Evolutionary conservation across 2,888 invertebrate species (phyloP).

Genomic region (Coleophora deauratella): DNA sequence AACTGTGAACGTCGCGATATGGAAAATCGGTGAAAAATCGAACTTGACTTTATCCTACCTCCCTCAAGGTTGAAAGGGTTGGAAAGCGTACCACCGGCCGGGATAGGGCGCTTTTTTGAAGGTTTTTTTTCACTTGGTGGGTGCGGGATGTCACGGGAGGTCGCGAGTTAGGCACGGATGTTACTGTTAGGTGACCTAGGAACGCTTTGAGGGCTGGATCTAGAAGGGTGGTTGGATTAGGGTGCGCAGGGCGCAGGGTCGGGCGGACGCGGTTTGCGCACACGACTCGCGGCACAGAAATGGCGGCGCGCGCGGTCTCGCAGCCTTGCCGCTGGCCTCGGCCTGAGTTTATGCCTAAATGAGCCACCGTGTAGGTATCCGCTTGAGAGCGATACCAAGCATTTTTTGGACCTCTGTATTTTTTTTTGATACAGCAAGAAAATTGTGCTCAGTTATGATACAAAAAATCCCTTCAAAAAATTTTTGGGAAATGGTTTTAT

Average conservation of each 20-base stretch:
- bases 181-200: background rate
- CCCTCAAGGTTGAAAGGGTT: no score
- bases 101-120: no score
- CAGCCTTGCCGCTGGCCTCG: slow-evolving; percentile 25
- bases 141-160: background rate
- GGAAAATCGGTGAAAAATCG: background rate
- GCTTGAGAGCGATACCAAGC: slow-evolving; percentile 3
- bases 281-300: slow-evolving; percentile 40
- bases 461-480: no score
- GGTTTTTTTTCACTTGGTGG: background rate
- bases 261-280: slow-evolving; percentile 24
- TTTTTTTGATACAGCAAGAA: no score
- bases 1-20: background rate
- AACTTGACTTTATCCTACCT: no score
- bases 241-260: background rate
- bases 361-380: slow-evolving; percentile 30
- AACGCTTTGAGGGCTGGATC: background rate
- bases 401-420: slow-evolving; percentile 16
- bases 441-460: no score
- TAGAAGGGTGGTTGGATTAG: background rate
- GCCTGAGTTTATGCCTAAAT: slow-evolving; percentile 41
- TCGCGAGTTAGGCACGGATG: background rate
- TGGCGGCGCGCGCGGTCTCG: slow-evolving; percentile 37
- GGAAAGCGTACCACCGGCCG: no score
- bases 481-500: no score